A percentile compares a stretch with the other conserved stretches of the same genome.
These are phyloP conservation scores for Drosophila punjabiensis DNA, from an alignment of 1,140 invertebrate species.

Conservation along the genomic window DNA sequence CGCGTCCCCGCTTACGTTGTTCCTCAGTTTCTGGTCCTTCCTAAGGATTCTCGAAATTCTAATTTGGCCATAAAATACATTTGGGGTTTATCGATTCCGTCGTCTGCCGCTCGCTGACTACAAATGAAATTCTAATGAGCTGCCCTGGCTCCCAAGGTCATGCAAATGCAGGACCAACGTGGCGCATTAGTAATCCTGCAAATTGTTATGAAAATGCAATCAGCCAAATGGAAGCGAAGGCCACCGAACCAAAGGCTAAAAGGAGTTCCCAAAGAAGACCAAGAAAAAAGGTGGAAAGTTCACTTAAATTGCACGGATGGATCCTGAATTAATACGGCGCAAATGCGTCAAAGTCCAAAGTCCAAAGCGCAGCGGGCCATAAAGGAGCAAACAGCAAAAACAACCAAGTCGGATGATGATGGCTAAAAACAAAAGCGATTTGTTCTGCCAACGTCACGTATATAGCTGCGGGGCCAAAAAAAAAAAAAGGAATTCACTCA, in stretches of 20 bases:
- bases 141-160: constrained; percentile 46
- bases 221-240: constrained; percentile 64
- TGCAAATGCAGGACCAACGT: constrained; percentile 43
- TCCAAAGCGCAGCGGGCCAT: constrained; percentile 68
- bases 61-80: constrained; percentile 49
- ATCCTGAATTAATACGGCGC: constrained; percentile 37
- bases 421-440: constrained; percentile 60
- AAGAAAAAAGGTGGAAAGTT: constrained; percentile 1
- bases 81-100: constrained; percentile 38
- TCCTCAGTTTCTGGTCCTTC: constrained; percentile 17
- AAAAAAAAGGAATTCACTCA: constrained; percentile 45
- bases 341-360: constrained; percentile 61
- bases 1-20: constrained; percentile 25
- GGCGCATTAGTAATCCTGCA: constrained; percentile 67
- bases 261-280: constrained; percentile 2
- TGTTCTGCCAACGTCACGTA: constrained; percentile 72
- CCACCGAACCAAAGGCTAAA: constrained; percentile 9
- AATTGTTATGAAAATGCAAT: constrained; percentile 79
- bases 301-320: constrained; percentile 15
- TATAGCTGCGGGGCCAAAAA: constrained; percentile 46
- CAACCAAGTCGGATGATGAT: constrained; percentile 35
- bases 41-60: constrained; percentile 45
- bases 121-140: constrained; percentile 56
- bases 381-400: constrained; percentile 48
- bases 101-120: constrained; percentile 36